phyloP scores from a whole-genome alignment of 2,797 vertebrate genomes.

The Mionectes olivaceus region DNA sequence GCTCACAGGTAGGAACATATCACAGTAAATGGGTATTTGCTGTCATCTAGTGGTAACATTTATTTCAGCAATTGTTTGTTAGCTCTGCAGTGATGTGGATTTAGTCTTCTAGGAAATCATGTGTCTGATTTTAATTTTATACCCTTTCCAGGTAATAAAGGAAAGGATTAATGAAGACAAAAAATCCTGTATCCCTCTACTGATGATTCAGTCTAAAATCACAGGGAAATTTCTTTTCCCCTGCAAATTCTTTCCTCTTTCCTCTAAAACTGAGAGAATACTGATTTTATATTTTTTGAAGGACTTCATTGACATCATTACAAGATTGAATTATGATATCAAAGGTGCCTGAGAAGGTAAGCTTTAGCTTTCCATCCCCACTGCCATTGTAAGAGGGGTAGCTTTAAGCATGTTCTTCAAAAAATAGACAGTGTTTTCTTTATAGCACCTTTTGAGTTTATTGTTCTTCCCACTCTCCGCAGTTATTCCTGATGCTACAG shows the following conservation, averaged over 20 bases:
- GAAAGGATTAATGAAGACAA: not conserved
- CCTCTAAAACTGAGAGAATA: not conserved
- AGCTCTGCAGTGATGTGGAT: fast-evolving
- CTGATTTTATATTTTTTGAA: not conserved
- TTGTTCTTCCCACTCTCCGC: too few species aligned
- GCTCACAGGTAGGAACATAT: not conserved
- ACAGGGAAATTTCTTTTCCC: not conserved
- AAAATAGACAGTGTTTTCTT: not conserved
- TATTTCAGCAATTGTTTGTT: not conserved
- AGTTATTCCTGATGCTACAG: not conserved
- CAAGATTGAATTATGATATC: not conserved
- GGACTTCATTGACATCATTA: not conserved
- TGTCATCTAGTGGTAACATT: not conserved
- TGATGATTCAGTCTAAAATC: not conserved
- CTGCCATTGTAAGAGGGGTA: not conserved
- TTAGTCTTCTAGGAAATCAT: not conserved
- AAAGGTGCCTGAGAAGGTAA: not conserved
- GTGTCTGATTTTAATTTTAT: fast-evolving
- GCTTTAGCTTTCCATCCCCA: not conserved
- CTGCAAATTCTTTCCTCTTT: not conserved
- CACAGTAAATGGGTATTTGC: not conserved
- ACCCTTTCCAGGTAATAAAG: not conserved
- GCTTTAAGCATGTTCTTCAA: not conserved
- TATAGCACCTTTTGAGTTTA: not conserved
- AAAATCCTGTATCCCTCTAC: not conserved